Evolutionary conservation across 2,888 invertebrate species (phyloP), one percentile per base, ranked within the genome.

Genomic region (Pasiphila rectangulata): DNA sequence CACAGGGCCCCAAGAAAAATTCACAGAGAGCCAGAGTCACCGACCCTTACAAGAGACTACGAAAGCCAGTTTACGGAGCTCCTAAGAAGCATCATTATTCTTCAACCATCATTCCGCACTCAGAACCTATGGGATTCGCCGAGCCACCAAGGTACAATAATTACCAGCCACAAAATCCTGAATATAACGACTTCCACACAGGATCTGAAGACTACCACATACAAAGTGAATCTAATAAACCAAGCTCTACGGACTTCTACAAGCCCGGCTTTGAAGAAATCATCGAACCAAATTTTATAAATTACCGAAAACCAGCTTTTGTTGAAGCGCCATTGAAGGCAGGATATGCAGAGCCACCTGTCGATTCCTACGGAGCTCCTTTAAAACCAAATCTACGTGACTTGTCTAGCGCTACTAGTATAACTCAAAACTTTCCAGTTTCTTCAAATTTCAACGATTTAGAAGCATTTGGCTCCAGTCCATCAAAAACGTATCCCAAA

Each of bases 331-430:
- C 35, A 12, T 45, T 57, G 12, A 67, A 67, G 36, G 55, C 59
- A 7, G 59, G 52, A 15, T 71, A 75, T 19, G 75, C 60, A 0
- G 80, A 83, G 39, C 77, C 78, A 2, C 77, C 79, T 1, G 63
- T 72, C 0, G 78, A 84, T 43, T 79, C 80, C 1, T 83, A 83
- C 10, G 79, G 80, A 4, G 64, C 65, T 7, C 77, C 79, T 0
- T 50, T 76, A 4, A 69, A 68, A 48, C 19, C 59, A 3, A 59
- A 53, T 5, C 35, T 60, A 3, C 57, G 59, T 6, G 71, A 69
- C 2, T 17, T 59, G 24, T 47, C 56, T 0, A 66, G 63, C 12
- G 55, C 70, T n/a, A 59, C 64, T 2, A 13, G 6, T 16, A 16
- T 15, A 3, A 52, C 61, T 3, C 59, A 62, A 7, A 56, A 51